Percentiles rank a stretch among this genome's conserved stretches.
Evolutionary conservation across 1,140 invertebrate genomes (phyloP).

Genomic region (Lasioglossum baleicum): DNA sequence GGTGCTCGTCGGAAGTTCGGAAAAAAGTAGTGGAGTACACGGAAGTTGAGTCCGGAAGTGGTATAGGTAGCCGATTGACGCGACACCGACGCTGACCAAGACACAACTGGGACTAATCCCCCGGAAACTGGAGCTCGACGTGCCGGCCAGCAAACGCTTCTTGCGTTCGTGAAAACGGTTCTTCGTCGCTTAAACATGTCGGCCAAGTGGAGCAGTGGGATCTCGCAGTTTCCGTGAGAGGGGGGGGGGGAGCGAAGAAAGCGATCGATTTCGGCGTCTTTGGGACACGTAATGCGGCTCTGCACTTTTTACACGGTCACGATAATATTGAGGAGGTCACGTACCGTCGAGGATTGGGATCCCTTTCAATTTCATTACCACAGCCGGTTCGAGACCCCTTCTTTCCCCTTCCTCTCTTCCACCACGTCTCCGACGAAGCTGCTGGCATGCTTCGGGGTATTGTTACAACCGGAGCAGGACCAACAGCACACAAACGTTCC

Average conservation of each 20-base stretch:
- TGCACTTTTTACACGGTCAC: constrained; percentile 13
- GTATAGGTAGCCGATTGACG: neutral
- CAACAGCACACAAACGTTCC: constrained; percentile 2
- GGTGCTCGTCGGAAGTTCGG: neutral
- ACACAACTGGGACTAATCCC: constrained; percentile 35
- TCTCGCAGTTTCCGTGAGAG: neutral
- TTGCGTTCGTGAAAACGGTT: constrained; percentile 5
- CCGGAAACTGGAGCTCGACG: neutral
- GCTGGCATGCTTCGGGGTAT: neutral
- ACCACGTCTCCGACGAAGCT: neutral
- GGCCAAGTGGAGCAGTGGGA: neutral
- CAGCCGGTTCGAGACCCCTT: neutral
- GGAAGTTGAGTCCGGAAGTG: neutral
- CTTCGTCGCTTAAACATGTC: constrained; percentile 17
- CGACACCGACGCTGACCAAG: neutral
- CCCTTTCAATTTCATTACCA: constrained; percentile 13
- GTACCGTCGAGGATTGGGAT: neutral
- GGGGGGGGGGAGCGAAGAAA: neutral
- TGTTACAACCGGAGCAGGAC: constrained; percentile 13
- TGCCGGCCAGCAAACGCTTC: neutral
- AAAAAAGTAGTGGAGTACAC: neutral
- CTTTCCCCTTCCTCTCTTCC: neutral
- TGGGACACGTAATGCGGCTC: neutral
- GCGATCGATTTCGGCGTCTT: neutral
- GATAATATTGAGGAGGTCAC: constrained; percentile 21